A percentile compares a stretch with the other conserved stretches of the same genome.
phyloP scores from a whole-genome alignment of 2,113 vertebrate species.

The Microtus richardsoni region DNA sequence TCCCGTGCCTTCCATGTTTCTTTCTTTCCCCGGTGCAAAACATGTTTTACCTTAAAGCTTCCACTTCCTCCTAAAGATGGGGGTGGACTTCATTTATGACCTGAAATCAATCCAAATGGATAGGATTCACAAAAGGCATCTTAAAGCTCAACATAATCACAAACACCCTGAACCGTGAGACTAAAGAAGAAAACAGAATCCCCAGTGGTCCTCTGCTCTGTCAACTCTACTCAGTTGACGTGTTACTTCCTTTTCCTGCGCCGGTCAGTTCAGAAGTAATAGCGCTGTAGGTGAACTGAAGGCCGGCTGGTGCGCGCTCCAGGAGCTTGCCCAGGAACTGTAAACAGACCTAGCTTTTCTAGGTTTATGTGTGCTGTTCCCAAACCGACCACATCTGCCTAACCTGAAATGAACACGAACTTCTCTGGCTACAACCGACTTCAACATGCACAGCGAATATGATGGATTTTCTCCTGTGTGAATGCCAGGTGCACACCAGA shows the following conservation, averaged over 20 bases:
- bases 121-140: background rate
- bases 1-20: background rate
- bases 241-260: background rate
- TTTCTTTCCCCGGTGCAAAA: background rate
- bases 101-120: background rate
- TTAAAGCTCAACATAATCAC: background rate
- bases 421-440: background rate
- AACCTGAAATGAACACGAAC: conserved; percentile 19
- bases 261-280: background rate
- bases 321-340: background rate
- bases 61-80: background rate
- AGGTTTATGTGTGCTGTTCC: background rate
- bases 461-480: conserved; percentile 19
- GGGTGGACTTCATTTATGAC: background rate
- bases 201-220: background rate
- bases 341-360: background rate
- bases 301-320: background rate
- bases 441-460: conserved; percentile 3
- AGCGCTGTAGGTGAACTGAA: background rate
- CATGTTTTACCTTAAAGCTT: background rate
- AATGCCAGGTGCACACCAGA: conserved; percentile 72
- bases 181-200: background rate
- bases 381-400: conserved; percentile 5
- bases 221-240: background rate
- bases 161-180: conserved; percentile 4